phyloP scores from a whole-genome alignment of 2,113 vertebrate species.

The Anoplopoma fimbria region DNA sequence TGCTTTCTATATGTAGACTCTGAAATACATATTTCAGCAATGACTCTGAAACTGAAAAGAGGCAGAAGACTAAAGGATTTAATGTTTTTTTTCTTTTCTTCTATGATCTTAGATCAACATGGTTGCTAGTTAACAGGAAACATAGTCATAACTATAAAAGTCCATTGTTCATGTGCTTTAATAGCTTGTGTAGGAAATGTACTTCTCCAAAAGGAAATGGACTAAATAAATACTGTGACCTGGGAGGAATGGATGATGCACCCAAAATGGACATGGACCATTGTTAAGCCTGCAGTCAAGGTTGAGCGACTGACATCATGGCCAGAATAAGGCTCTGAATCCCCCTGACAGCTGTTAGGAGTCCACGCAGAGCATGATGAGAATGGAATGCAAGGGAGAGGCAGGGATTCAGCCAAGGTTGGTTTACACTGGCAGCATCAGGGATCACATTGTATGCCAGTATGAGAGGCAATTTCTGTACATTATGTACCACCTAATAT shows the following conservation, averaged over 20 bases:
- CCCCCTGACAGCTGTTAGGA: conserved; percentile 67
- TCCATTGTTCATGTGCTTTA: background rate
- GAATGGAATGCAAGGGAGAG: conserved; percentile 68
- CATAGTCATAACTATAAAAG: background rate
- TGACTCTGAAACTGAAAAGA: conserved; percentile 1
- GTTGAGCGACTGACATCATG: conserved; percentile 64
- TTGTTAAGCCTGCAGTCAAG: conserved; percentile 69
- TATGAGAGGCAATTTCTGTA: background rate
- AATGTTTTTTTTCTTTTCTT: background rate
- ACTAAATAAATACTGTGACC: conserved; percentile 32
- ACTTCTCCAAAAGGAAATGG: background rate
- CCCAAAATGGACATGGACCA: conserved; percentile 67
- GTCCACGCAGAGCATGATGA: conserved; percentile 40
- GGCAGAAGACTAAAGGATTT: background rate
- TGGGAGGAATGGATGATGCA: conserved; percentile 14
- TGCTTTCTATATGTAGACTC: conserved; percentile 9
- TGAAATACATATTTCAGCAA: background rate
- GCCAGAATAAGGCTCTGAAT: conserved; percentile 64
- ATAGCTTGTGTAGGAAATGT: background rate
- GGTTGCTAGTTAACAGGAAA: background rate
- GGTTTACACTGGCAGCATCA: conserved; percentile 51
- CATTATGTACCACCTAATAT: background rate
- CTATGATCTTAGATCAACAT: background rate
- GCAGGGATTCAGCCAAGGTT: conserved; percentile 40
- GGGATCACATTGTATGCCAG: background rate